Percentiles rank a stretch among this genome's conserved stretches.
phyloP scores from a whole-genome alignment of 2,797 vertebrate species.

The Kryptolebias ocellatus region DNA sequence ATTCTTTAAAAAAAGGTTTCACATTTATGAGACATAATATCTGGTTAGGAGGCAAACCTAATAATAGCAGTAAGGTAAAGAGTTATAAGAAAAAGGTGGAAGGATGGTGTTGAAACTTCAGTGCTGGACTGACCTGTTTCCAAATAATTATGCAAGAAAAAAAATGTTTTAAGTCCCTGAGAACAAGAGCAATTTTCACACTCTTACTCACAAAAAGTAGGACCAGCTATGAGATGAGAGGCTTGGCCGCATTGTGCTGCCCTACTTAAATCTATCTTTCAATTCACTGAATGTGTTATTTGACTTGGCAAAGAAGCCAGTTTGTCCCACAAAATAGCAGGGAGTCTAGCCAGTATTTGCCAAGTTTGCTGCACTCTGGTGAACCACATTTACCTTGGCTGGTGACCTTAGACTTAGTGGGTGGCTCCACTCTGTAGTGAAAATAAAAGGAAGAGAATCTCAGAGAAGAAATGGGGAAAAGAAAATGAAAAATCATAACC shows the following conservation, averaged over 20 bases:
- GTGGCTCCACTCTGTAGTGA: constrained; percentile 85
- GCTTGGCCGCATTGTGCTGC: constrained; percentile 87
- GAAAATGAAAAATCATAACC: constrained; percentile 88
- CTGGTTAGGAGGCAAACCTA: constrained; percentile 30
- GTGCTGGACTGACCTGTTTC: constrained; percentile 93
- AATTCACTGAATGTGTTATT: constrained; percentile 97
- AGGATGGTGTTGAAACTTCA: constrained; percentile 85
- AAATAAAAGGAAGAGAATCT: constrained; percentile 33
- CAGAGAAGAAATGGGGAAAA: constrained; percentile 47
- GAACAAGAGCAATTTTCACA: constrained; percentile 92
- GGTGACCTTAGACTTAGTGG: constrained; percentile 94
- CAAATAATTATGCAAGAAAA: constrained; percentile 88
- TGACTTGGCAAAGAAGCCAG: constrained; percentile 93
- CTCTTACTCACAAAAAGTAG: constrained; percentile 86
- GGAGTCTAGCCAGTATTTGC: constrained; percentile 90
- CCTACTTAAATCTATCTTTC: constrained; percentile 95
- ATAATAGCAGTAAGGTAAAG: constrained; percentile 34
- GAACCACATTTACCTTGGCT: constrained; percentile 89
- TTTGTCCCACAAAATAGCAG: constrained; percentile 91
- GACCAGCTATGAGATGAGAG: constrained; percentile 87
- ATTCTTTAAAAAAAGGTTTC: constrained; percentile 30
- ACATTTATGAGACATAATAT: constrained; percentile 34
- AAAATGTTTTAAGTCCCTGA: constrained; percentile 84
- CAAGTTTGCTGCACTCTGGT: constrained; percentile 89
- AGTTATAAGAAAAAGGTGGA: constrained; percentile 56